Percentiles rank a stretch among this genome's conserved stretches.
phyloP scores from a whole-genome alignment of 2,888 invertebrate genomes.

The Hydriomena furcata region DNA sequence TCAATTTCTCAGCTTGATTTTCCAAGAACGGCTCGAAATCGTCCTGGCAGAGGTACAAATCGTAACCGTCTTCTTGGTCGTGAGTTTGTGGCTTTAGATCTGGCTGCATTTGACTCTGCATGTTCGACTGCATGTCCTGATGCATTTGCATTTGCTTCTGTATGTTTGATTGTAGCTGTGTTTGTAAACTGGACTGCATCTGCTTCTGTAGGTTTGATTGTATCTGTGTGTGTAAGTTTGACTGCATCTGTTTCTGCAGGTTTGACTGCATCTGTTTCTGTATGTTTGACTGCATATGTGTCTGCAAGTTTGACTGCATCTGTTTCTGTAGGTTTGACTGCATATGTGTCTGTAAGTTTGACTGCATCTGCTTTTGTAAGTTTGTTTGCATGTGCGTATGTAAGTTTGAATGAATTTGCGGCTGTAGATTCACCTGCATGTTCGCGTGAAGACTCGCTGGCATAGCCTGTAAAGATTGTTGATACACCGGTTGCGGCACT shows the following conservation, averaged over 20 bases:
- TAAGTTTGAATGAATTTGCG: neutral
- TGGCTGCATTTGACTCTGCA: neutral
- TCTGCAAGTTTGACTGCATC: constrained; percentile 1
- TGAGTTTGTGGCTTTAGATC: constrained; percentile 1
- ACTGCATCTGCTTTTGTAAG: too few species aligned
- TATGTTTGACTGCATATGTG: constrained; percentile 3
- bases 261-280: constrained; percentile 5
- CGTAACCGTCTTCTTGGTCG: constrained; percentile 28
- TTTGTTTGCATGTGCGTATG: constrained; percentile 3
- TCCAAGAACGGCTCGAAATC: constrained; percentile 60
- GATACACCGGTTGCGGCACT: constrained; percentile 6
- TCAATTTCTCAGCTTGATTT: constrained; percentile 53
- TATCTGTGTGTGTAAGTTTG: constrained; percentile 2
- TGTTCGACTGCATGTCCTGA: neutral
- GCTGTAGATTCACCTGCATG: neutral
- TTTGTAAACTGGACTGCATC: constrained; percentile 2
- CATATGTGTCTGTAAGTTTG: constrained; percentile 1
- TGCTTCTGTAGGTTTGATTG: constrained; percentile 1
- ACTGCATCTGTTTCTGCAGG: neutral
- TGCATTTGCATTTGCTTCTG: constrained; percentile 13
- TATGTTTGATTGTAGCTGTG: neutral
- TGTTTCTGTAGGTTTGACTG: constrained; percentile 3
- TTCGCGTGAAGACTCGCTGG: neutral
- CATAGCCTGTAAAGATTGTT: constrained; percentile 8
- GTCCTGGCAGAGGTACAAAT: constrained; percentile 67